A percentile compares a stretch with the other conserved stretches of the same genome.
phyloP scores from a whole-genome alignment of 2,113 vertebrate species.

The Carassius auratus region DNA sequence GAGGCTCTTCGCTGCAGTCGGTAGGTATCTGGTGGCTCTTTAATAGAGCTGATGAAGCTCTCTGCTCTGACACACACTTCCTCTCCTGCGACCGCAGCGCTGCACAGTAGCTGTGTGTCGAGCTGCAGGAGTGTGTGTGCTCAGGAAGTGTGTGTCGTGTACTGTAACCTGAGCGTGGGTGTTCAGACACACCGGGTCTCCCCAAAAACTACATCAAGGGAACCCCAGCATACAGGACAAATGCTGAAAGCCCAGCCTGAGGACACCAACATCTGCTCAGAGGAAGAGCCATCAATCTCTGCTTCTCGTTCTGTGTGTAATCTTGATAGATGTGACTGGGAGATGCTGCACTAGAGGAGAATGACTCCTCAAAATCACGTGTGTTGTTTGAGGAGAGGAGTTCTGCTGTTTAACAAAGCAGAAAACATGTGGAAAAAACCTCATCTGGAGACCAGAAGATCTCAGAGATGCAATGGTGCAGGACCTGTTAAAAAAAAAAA shows the following conservation, averaged over 20 bases:
- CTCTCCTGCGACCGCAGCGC: slow-evolving; percentile 48
- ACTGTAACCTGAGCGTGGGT: slow-evolving; percentile 50
- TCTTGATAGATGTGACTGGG: background rate
- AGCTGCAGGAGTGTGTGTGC: slow-evolving; percentile 25
- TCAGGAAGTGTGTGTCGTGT: slow-evolving; percentile 48
- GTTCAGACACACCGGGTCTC: slow-evolving; percentile 48
- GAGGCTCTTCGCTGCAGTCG: background rate
- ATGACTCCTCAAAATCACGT: background rate
- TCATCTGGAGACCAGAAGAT: background rate
- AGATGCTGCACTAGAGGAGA: background rate
- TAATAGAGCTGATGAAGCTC: slow-evolving; percentile 26
- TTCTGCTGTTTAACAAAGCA: background rate
- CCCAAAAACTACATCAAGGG: slow-evolving; percentile 9
- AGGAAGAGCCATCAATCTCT: background rate
- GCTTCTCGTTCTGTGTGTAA: background rate
- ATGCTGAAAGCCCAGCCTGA: background rate
- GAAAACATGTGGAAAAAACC: background rate
- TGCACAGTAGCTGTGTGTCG: slow-evolving; percentile 53
- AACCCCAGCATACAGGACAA: background rate
- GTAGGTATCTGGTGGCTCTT: background rate
- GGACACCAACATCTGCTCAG: background rate
- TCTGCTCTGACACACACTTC: slow-evolving; percentile 40
- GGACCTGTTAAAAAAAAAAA: background rate
- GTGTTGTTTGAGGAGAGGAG: background rate
- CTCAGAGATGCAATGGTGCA: background rate